Evolutionary conservation across 2,888 invertebrate genomes (phyloP).

Genomic region (Agrochola circellaris): DNA sequence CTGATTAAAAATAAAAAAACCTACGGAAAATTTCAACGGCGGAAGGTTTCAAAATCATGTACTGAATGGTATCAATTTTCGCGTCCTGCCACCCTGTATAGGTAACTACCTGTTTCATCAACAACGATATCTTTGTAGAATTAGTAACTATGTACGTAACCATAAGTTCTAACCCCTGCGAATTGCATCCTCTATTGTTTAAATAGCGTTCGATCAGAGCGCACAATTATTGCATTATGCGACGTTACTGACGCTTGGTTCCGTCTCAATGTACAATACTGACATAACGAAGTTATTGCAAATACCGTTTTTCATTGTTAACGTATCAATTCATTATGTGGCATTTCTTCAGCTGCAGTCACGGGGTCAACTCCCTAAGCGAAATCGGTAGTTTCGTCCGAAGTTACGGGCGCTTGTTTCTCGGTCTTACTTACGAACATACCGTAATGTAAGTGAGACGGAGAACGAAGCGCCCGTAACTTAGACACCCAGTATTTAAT

Average conservation of each 20-base stretch:
- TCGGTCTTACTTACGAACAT: too few species aligned
- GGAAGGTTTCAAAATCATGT: too few species aligned
- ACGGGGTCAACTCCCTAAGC: too few species aligned
- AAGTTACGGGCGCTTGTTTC: too few species aligned
- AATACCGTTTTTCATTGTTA: constrained; percentile 17
- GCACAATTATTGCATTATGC: constrained; percentile 27
- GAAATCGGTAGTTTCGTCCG: too few species aligned
- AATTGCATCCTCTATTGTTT: constrained; percentile 31
- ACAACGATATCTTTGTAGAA: background rate
- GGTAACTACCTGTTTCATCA: background rate
- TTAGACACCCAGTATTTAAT: too few species aligned
- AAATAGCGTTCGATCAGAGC: constrained; percentile 11
- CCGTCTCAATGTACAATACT: constrained; percentile 23
- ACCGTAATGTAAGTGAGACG: too few species aligned
- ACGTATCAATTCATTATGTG: background rate
- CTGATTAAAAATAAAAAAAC: too few species aligned
- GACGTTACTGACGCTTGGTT: constrained; percentile 25
- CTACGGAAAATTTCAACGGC: too few species aligned
- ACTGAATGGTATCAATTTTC: too few species aligned
- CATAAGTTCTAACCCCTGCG: background rate
- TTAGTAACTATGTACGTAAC: background rate
- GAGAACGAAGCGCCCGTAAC: too few species aligned
- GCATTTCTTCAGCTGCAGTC: background rate
- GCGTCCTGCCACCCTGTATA: too few species aligned
- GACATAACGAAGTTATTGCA: constrained; percentile 10